Evolutionary conservation across 2,113 vertebrate species (phyloP).

Genomic region (Siphamia tubifer): DNA sequence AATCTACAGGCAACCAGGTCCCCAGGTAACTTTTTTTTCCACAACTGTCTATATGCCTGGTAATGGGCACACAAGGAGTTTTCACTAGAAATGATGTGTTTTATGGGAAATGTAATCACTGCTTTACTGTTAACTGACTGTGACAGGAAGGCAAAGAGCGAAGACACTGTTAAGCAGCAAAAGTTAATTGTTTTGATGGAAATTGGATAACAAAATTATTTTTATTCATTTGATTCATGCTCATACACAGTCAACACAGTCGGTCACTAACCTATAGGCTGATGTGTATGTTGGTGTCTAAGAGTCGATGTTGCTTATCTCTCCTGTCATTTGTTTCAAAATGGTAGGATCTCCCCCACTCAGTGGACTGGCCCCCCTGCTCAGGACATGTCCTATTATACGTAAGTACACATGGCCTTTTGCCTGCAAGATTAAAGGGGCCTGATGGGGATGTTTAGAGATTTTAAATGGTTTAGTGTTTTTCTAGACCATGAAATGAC

Average conservation of each 20-base stretch:
- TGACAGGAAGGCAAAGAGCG: neutral
- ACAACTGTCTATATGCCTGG: neutral
- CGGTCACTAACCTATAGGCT: constrained; percentile 3
- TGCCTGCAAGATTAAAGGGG: constrained; percentile 17
- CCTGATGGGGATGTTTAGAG: constrained; percentile 25
- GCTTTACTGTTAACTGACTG: neutral
- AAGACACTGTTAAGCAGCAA: neutral
- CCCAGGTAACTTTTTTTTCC: constrained; percentile 49
- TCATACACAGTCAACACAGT: neutral
- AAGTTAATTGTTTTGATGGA: neutral
- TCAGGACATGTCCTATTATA: constrained; percentile 77
- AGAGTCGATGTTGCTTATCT: constrained; percentile 38
- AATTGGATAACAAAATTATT: neutral
- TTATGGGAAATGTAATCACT: neutral
- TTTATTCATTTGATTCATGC: neutral
- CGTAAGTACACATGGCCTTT: constrained; percentile 71
- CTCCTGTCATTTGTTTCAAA: constrained; percentile 62
- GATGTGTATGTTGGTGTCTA: constrained; percentile 33
- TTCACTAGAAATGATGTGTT: neutral
- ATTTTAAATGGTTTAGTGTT: constrained; percentile 2
- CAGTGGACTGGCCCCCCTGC: constrained; percentile 69
- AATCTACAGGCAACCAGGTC: constrained; percentile 86
- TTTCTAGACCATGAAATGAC: constrained; percentile 12
- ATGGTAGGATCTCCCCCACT: constrained; percentile 76
- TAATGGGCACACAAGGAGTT: neutral